These are phyloP conservation scores for Lathronympha strigana DNA, from an alignment of 2,888 invertebrate genomes.

Conservation along the genomic window DNA sequence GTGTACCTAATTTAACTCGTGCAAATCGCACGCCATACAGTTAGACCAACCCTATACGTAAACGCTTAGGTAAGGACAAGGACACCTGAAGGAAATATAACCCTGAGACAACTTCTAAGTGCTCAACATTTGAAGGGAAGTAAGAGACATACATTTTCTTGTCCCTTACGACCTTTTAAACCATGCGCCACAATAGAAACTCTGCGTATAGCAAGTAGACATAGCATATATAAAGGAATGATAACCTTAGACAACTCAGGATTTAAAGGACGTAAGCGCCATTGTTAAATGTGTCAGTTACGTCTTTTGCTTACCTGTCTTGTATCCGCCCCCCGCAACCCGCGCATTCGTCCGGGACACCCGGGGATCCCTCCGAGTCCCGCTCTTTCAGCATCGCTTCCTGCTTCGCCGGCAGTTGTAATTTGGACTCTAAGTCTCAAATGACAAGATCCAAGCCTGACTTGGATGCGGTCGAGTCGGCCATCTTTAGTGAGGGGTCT, in stretches of 20 bases:
- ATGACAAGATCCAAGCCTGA: constrained; percentile 64
- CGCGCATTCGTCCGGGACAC: constrained; percentile 82
- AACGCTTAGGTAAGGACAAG: no score
- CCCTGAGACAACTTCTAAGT: no score
- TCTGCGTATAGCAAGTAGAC: no score
- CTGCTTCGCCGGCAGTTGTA: constrained; percentile 58
- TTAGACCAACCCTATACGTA: no score
- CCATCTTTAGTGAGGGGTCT: constrained; percentile 30
- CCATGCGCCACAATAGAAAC: no score
- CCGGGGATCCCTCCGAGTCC: constrained; percentile 79
- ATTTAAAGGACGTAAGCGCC: background rate
- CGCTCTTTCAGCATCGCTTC: constrained; percentile 88
- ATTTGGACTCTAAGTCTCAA: constrained; percentile 68
- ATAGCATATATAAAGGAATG: background rate
- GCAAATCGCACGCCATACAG: no score
- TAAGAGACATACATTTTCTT: no score
- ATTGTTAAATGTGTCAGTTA: background rate
- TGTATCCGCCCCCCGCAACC: constrained; percentile 86
- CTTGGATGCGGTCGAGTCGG: constrained; percentile 34
- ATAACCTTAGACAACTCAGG: background rate
- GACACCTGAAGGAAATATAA: no score
- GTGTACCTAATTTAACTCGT: no score
- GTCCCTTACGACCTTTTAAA: no score
- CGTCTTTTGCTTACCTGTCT: constrained; percentile 72
- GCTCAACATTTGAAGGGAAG: no score